Evolutionary conservation across 2,797 vertebrate genomes (phyloP).

Genomic region (Menidia menidia): DNA sequence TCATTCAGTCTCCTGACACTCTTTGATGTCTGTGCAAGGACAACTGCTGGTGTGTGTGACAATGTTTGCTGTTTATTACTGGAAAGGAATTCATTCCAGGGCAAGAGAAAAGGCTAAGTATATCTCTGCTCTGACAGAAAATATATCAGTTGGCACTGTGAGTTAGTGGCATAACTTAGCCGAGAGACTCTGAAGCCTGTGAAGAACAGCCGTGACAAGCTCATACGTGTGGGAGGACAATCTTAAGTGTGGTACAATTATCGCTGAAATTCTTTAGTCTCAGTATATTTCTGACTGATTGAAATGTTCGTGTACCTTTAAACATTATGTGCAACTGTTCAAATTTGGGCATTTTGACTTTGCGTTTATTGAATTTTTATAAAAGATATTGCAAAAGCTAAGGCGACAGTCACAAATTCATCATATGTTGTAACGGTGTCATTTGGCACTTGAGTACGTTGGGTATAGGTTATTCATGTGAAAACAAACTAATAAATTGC

Average conservation of each 20-base stretch:
- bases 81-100: constrained; percentile 48
- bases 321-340: neutral
- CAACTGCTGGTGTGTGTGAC: constrained; percentile 13
- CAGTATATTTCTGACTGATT: neutral
- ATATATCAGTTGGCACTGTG: constrained; percentile 20
- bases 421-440: no score
- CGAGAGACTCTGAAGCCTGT: constrained; percentile 3
- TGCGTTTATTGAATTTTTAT: neutral
- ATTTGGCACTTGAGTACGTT: no score
- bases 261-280: neutral
- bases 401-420: constrained; percentile 11
- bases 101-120: constrained; percentile 51
- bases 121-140: constrained; percentile 37
- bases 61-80: constrained; percentile 43
- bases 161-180: constrained; percentile 17
- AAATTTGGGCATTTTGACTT: neutral
- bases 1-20: constrained; percentile 17
- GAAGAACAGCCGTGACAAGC: constrained; percentile 1
- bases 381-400: neutral
- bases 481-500: neutral
- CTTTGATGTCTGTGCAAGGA: constrained; percentile 42
- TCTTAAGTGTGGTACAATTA: neutral
- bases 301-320: neutral
- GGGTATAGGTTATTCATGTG: neutral
- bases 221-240: constrained; percentile 6